Conservation (phyloP, 2,797 vertebrate species). For the Xiphophorus birchmanni region DNA sequence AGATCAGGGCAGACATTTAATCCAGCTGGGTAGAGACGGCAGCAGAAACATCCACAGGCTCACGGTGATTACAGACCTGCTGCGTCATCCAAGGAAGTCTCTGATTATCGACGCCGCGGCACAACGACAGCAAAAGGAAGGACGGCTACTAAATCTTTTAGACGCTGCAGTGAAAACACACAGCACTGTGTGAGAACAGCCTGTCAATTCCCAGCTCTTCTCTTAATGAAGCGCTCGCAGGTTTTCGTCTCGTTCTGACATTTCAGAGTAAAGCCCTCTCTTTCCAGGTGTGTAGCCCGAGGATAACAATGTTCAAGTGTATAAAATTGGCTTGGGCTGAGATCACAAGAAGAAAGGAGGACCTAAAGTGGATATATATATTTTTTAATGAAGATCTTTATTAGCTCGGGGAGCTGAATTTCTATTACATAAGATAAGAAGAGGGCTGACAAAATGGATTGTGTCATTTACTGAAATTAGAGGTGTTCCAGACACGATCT, state of each 20-base stretch:
- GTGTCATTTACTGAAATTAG: slow-evolving; percentile 38
- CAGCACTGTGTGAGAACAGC: not conserved
- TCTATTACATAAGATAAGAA: slow-evolving; percentile 35
- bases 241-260: slow-evolving; percentile 37
- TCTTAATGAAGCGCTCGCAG: slow-evolving; percentile 31
- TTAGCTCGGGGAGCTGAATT: slow-evolving; percentile 29
- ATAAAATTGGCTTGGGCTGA: slow-evolving; percentile 39
- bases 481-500: slow-evolving; percentile 24
- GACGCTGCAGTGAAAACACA: slow-evolving; percentile 6
- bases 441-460: slow-evolving; percentile 25
- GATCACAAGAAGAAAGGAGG: slow-evolving; percentile 44
- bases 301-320: slow-evolving; percentile 45
- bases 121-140: not conserved
- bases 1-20: not conserved
- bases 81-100: not conserved
- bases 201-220: slow-evolving; percentile 4
- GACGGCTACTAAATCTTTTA: not conserved
- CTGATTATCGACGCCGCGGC: not conserved
- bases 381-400: slow-evolving; percentile 25
- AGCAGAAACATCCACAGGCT: not conserved
- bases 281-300: slow-evolving; percentile 23
- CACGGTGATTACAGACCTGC: not conserved
- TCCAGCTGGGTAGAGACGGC: not conserved
- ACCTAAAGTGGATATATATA: slow-evolving; percentile 16
- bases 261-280: slow-evolving; percentile 12